phyloP scores from a whole-genome alignment of 2,888 invertebrate species.

The Drosophila robusta region DNA sequence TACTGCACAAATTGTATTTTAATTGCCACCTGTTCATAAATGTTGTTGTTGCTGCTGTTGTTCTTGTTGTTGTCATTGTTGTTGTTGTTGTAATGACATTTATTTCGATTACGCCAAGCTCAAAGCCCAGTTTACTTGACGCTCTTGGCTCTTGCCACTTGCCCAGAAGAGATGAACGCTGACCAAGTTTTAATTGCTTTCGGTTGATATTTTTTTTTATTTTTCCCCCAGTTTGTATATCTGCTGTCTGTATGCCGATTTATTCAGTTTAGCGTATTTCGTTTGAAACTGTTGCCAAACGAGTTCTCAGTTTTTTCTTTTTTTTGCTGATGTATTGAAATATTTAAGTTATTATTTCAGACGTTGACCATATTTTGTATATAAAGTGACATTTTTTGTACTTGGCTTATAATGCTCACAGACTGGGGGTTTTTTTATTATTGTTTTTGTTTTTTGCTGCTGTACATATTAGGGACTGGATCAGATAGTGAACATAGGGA shows the following conservation, averaged over 20 bases:
- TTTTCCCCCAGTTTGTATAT: not conserved
- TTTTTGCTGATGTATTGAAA: constrained; percentile 1
- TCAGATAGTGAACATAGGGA: too few relatives aligned
- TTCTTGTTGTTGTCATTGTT: constrained; percentile 20
- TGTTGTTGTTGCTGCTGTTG: constrained; percentile 23
- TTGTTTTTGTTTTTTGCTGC: not conserved
- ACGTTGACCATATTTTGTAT: constrained; percentile 11
- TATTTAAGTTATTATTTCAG: constrained; percentile 16
- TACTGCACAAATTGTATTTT: constrained; percentile 60
- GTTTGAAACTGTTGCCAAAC: constrained; percentile 35
- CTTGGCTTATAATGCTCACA: not conserved
- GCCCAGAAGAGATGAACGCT: constrained; percentile 32
- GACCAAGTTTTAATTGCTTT: constrained; percentile 56
- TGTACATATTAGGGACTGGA: too few relatives aligned
- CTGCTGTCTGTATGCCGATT: constrained; percentile 1
- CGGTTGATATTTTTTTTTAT: constrained; percentile 16
- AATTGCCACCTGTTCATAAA: constrained; percentile 54
- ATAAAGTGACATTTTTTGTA: constrained; percentile 11
- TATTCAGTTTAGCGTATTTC: constrained; percentile 5
- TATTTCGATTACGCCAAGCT: constrained; percentile 43
- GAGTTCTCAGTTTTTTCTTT: constrained; percentile 23
- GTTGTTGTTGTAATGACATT: constrained; percentile 44
- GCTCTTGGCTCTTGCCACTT: constrained; percentile 18
- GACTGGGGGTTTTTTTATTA: too few relatives aligned
- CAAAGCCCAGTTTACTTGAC: constrained; percentile 23